Evolutionary conservation across 2,888 invertebrate genomes (phyloP).

Genomic region (Anagyrus pseudococci): DNA sequence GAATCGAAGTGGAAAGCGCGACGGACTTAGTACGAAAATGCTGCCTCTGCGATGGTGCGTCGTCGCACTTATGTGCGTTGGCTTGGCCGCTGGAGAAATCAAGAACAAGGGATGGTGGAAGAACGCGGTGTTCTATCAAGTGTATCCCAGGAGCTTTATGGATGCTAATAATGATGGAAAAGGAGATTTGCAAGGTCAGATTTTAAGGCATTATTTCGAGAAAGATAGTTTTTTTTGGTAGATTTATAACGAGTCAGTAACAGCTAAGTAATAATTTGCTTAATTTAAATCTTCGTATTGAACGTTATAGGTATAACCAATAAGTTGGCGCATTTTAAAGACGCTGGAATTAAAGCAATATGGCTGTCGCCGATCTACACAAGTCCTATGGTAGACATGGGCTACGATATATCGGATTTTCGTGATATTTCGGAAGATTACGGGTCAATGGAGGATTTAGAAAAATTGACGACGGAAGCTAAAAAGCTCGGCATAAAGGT

Average conservation of each 20-base stretch:
- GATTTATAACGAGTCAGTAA: neutral
- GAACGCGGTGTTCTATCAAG: constrained; percentile 54
- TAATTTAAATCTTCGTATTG: neutral
- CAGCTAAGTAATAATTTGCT: too few relatives aligned
- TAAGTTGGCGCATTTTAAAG: constrained; percentile 70
- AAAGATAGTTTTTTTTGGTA: neutral
- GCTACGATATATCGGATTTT: constrained; percentile 86
- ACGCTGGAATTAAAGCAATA: constrained; percentile 75
- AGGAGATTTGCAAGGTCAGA: constrained; percentile 53
- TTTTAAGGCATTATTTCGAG: neutral
- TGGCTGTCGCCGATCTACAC: constrained; percentile 87
- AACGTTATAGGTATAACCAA: constrained; percentile 64
- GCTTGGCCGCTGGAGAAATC: constrained; percentile 44
- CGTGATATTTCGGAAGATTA: constrained; percentile 74
- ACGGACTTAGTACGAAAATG: constrained; percentile 35
- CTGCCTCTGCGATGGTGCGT: constrained; percentile 27
- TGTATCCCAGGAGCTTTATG: constrained; percentile 55
- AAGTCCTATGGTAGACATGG: constrained; percentile 86
- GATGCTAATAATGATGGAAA: constrained; percentile 51
- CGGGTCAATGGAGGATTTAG: constrained; percentile 78
- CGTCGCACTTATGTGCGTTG: constrained; percentile 41
- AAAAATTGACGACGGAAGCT: constrained; percentile 66
- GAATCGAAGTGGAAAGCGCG: constrained; percentile 5
- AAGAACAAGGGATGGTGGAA: constrained; percentile 54
- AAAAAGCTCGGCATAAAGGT: constrained; percentile 66